Evolutionary conservation across 2,113 vertebrate species (phyloP).

Genomic region (Castor canadensis): DNA sequence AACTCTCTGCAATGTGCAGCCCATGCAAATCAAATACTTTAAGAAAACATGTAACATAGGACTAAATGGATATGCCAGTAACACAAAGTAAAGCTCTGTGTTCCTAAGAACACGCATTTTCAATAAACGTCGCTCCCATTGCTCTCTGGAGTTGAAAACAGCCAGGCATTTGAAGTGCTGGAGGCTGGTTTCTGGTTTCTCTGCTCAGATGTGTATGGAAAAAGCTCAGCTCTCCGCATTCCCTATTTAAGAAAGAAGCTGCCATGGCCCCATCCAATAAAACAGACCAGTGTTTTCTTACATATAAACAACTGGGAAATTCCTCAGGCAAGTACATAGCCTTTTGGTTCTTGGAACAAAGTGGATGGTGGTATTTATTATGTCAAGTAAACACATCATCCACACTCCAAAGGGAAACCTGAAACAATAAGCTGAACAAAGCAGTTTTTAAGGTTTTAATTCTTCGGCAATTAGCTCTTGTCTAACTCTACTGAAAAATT

Average conservation of each 20-base stretch:
- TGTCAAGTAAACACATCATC: slow-evolving; percentile 78
- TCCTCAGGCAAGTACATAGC: slow-evolving; percentile 58
- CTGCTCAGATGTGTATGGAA: not conserved
- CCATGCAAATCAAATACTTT: not conserved
- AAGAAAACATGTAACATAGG: not conserved
- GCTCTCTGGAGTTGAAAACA: slow-evolving; percentile 11
- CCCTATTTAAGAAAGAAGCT: slow-evolving; percentile 56
- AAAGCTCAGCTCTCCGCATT: slow-evolving; percentile 46
- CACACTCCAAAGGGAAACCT: slow-evolving; percentile 67
- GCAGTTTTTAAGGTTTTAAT: slow-evolving; percentile 69
- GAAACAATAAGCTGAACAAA: slow-evolving; percentile 70
- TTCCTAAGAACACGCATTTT: not conserved
- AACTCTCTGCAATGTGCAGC: not conserved
- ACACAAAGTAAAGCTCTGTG: not conserved
- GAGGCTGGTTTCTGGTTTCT: slow-evolving; percentile 37
- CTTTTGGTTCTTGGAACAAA: slow-evolving; percentile 72
- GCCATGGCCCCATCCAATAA: slow-evolving; percentile 45
- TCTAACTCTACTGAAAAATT: slow-evolving; percentile 42
- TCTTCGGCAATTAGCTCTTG: slow-evolving; percentile 46
- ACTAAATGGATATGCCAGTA: rapidly evolving
- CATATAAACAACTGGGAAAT: slow-evolving; percentile 73
- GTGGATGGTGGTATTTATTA: slow-evolving; percentile 69
- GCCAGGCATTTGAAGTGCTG: slow-evolving; percentile 15
- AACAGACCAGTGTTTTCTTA: slow-evolving; percentile 62
- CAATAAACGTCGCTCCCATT: not conserved